A percentile compares a stretch with the other conserved stretches of the same genome.
Evolutionary conservation across 1,140 invertebrate species (phyloP).

Genomic region (Ruditapes philippinarum): DNA sequence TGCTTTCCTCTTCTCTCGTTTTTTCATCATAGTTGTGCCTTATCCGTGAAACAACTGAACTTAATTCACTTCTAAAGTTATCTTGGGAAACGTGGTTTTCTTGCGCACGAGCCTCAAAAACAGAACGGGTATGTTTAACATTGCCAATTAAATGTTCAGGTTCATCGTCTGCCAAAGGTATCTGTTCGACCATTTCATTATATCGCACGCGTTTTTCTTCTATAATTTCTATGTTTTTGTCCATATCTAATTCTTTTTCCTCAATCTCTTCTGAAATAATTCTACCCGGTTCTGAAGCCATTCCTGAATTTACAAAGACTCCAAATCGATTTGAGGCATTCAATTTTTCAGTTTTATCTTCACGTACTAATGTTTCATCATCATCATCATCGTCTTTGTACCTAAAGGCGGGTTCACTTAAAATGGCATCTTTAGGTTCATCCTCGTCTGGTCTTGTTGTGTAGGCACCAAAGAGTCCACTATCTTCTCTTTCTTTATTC

Average conservation of each 20-base stretch:
- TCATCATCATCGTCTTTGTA: not conserved
- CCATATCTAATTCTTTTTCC: not conserved
- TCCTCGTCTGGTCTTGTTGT: not conserved
- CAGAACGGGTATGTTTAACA: not conserved
- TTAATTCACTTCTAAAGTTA: not conserved
- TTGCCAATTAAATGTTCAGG: not conserved
- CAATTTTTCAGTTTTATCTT: no score
- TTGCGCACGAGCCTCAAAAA: not conserved
- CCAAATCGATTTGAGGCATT: no score
- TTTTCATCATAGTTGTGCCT: slow-evolving; percentile 4
- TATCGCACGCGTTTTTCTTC: slow-evolving; percentile 21
- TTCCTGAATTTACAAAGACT: no score
- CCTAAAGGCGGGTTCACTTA: not conserved
- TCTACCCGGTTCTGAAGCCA: no score
- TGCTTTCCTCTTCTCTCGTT: not conserved
- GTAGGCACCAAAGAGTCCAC: slow-evolving; percentile 4
- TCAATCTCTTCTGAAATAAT: not conserved
- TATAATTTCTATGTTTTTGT: not conserved
- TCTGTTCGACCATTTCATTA: slow-evolving; percentile 20
- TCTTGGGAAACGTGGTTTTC: not conserved
- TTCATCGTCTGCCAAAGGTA: not conserved
- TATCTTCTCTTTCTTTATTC: not conserved
- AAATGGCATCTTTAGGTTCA: not conserved
- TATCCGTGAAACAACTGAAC: not conserved
- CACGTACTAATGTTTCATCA: no score